Evolutionary conservation across 2,888 invertebrate genomes (phyloP).

Genomic region (Cremastobaeus sp.): DNA sequence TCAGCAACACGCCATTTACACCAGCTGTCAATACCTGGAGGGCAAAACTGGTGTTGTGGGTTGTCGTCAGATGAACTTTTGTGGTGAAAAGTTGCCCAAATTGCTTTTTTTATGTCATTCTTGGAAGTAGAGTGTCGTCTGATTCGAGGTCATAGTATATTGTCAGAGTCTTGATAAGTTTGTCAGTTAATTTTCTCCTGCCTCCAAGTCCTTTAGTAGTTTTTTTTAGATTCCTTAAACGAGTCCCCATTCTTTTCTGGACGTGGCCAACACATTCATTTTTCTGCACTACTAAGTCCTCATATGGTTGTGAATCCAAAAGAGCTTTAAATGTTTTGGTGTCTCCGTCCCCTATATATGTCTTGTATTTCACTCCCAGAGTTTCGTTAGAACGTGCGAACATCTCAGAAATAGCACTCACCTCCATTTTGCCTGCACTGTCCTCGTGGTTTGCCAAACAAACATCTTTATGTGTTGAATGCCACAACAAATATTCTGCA

Average conservation of each 20-base stretch:
- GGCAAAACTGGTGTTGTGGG: constrained; percentile 38
- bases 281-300: constrained; percentile 5
- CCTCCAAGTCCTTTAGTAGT: constrained; percentile 1
- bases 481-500: constrained; percentile 30
- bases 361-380: constrained; percentile 5
- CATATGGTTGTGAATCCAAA: constrained; percentile 11
- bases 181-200: constrained; percentile 8
- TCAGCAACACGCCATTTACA: constrained; percentile 13
- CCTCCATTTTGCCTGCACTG: constrained; percentile 32
- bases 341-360: constrained; percentile 43
- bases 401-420: constrained; percentile 9
- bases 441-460: constrained; percentile 37
- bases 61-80: constrained; percentile 58
- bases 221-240: constrained; percentile 1
- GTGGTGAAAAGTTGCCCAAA: constrained; percentile 45
- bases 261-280: constrained; percentile 12
- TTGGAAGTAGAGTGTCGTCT: constrained; percentile 42
- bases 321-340: constrained; percentile 46
- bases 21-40: constrained; percentile 10
- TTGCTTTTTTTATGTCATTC: constrained; percentile 51
- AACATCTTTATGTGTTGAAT: constrained; percentile 14
- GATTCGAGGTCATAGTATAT: constrained; percentile 62
- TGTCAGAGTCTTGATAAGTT: constrained; percentile 48
- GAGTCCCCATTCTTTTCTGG: constrained; percentile 8
- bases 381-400: background rate